Conservation (phyloP, 2,113 vertebrate species). For the Callipepla californica region DNA sequence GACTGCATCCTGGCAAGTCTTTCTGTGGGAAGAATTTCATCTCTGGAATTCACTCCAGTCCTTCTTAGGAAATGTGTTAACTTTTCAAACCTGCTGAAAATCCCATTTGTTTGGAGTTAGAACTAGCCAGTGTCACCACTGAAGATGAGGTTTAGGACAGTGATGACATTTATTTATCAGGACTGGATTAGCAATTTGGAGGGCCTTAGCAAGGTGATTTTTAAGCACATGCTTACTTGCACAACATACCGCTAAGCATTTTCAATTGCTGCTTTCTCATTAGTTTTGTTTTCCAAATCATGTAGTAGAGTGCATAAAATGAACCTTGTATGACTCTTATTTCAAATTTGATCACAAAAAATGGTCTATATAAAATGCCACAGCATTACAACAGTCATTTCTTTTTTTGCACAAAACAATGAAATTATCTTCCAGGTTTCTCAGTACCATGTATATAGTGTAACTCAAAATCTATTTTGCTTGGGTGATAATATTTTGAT, state of each 20-base stretch:
- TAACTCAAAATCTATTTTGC: background rate
- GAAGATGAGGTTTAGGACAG: background rate
- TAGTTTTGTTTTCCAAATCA: background rate
- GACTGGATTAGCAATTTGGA: background rate
- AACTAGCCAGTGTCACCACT: background rate
- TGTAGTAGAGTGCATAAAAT: background rate
- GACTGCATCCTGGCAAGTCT: background rate
- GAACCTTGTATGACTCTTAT: background rate
- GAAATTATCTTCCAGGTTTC: background rate
- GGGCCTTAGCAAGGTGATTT: background rate
- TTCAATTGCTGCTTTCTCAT: background rate
- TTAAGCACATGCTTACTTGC: background rate
- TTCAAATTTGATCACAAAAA: background rate
- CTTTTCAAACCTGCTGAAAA: background rate
- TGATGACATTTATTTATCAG: background rate
- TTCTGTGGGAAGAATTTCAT: background rate
- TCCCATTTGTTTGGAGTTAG: background rate
- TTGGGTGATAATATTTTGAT: slow-evolving; percentile 19
- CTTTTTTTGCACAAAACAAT: background rate
- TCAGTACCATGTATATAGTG: background rate
- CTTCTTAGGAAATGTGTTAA: background rate
- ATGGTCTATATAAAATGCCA: background rate
- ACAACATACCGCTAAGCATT: background rate
- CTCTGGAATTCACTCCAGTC: background rate
- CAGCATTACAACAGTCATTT: background rate